phyloP scores from a whole-genome alignment of 2,113 vertebrate species.

The Mirza zaza region DNA sequence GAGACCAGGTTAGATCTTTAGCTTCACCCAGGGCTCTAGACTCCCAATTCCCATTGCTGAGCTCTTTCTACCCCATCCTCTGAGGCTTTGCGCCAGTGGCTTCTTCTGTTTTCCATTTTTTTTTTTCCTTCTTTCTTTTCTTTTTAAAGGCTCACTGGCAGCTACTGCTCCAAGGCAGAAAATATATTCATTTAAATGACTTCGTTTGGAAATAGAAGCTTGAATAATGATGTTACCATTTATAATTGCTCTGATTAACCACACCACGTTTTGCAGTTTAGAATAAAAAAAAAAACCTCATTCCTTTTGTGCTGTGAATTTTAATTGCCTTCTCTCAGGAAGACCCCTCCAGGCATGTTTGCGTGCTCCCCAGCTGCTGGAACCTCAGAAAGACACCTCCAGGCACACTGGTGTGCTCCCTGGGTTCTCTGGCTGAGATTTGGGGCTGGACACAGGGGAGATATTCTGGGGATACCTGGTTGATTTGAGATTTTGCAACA shows the following conservation, averaged over 20 bases:
- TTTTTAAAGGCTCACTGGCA: slow-evolving; percentile 75
- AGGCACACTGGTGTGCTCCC: not conserved
- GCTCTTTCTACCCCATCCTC: not conserved
- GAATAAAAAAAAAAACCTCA: slow-evolving; percentile 72
- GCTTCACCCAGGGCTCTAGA: not conserved
- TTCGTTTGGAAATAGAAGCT: slow-evolving; percentile 77
- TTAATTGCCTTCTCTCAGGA: slow-evolving; percentile 69
- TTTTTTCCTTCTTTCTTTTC: slow-evolving; percentile 10
- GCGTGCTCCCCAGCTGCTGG: not conserved
- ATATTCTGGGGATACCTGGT: not conserved
- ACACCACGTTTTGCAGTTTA: slow-evolving; percentile 69
- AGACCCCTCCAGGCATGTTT: slow-evolving; percentile 22
- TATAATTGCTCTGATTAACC: slow-evolving; percentile 81
- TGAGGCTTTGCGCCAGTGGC: not conserved
- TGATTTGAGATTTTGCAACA: not conserved
- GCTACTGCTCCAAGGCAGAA: slow-evolving; percentile 76
- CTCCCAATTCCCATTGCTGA: not conserved
- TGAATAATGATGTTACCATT: slow-evolving; percentile 80
- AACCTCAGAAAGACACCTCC: not conserved
- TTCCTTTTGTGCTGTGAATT: slow-evolving; percentile 75
- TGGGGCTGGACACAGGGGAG: not conserved
- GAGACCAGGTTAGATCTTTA: not conserved
- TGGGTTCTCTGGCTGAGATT: not conserved
- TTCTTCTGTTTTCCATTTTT: not conserved
- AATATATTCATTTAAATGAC: slow-evolving; percentile 81